Percentiles rank a stretch among this genome's conserved stretches.
phyloP scores from a whole-genome alignment of 2,113 vertebrate species.

The Puffinus mauretanicus region DNA sequence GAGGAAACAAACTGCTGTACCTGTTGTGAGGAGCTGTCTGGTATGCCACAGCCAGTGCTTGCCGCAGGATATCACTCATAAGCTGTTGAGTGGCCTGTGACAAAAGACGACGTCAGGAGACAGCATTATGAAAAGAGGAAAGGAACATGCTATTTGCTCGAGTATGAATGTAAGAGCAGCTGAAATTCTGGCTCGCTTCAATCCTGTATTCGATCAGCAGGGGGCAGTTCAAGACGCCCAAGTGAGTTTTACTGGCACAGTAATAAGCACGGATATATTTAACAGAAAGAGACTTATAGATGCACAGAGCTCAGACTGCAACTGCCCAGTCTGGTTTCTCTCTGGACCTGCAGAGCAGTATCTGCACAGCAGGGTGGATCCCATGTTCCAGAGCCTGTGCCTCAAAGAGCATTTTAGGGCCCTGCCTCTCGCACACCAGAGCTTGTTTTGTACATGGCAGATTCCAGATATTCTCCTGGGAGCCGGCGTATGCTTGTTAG shows the following conservation, averaged over 20 bases:
- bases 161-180: not conserved
- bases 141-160: not conserved
- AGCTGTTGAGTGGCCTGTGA: slow-evolving; percentile 92
- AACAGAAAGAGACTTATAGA: not conserved
- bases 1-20: slow-evolving; percentile 63
- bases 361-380: not conserved
- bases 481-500: not conserved
- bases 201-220: not conserved
- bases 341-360: not conserved
- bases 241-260: not conserved
- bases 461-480: not conserved
- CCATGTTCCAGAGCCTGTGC: not conserved
- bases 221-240: not conserved
- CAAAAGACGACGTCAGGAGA: not conserved
- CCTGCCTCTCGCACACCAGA: not conserved
- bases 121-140: not conserved
- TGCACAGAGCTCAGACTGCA: not conserved
- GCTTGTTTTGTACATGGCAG: not conserved
- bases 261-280: not conserved
- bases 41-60: slow-evolving; percentile 86
- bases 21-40: slow-evolving; percentile 89
- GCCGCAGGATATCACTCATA: slow-evolving; percentile 89
- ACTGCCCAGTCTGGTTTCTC: not conserved
- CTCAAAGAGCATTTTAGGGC: not conserved
- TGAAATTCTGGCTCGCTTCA: not conserved